These are phyloP conservation scores for Poecilia picta DNA, from an alignment of 2,797 vertebrate species.

Conservation along the genomic window DNA sequence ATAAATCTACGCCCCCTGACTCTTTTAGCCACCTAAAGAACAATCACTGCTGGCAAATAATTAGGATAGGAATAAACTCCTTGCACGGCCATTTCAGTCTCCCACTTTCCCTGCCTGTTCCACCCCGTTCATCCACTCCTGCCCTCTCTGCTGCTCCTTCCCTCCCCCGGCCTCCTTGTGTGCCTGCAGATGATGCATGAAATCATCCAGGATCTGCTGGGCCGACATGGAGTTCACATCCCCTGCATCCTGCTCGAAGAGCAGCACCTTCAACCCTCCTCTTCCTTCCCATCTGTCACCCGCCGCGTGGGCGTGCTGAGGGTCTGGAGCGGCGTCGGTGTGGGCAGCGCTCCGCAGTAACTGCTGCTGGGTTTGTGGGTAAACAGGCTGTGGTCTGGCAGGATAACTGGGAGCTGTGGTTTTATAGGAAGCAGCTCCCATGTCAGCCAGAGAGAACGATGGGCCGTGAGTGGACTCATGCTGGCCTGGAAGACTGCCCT, in stretches of 20 bases:
- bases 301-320: slow-evolving; percentile 33
- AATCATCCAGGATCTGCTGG: slow-evolving; percentile 79
- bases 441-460: slow-evolving; percentile 64
- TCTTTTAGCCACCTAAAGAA: background rate
- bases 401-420: slow-evolving; percentile 61
- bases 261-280: slow-evolving; percentile 41
- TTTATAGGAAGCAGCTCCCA: slow-evolving; percentile 66
- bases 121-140: slow-evolving; percentile 44
- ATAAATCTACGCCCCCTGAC: background rate
- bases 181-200: slow-evolving; percentile 75
- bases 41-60: slow-evolving; percentile 13
- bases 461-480: slow-evolving; percentile 50
- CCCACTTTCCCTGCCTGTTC: slow-evolving; percentile 32
- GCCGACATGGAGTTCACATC: slow-evolving; percentile 72
- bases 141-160: slow-evolving; percentile 45
- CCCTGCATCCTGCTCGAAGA: slow-evolving; percentile 46
- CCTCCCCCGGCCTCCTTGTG: slow-evolving; percentile 47
- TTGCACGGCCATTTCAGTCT: slow-evolving; percentile 39
- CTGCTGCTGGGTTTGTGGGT: slow-evolving; percentile 49
- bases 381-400: slow-evolving; percentile 49
- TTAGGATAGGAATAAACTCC: slow-evolving; percentile 21
- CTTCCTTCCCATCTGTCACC: slow-evolving; percentile 44
- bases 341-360: slow-evolving; percentile 19
- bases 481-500: slow-evolving; percentile 20
- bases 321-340: slow-evolving; percentile 39